Base-by-base conservation (phyloP, 2,113 vertebrate species). In the Tragulus kanchil region DNA sequence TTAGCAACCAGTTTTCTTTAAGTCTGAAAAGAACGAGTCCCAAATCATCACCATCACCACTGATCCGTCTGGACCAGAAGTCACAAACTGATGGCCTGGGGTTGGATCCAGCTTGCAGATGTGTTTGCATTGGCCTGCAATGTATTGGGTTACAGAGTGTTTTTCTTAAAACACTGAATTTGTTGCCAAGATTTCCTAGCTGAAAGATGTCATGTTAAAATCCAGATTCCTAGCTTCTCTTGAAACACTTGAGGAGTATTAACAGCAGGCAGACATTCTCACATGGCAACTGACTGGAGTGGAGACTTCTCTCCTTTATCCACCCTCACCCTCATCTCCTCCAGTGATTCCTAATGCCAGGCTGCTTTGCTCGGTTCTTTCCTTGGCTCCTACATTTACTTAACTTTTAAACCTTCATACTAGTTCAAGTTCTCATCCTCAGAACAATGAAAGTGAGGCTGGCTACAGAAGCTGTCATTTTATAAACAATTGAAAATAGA, bases 171-270 rank as follows among this genome's bases (percentile, higher is more conserved):
- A 42, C 56, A 62, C 13, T 65, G 13, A 90, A 6, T 75, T 64
- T n/a, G 50, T 61, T 85, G 61, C 65, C 75, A 54, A n/a, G 16
- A 73, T 58, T 75, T 84, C 28, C 77, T 91, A 75, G 16, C n/a
- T 91, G 62, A 83, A 78, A 54, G 31, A 75, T 26, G 31, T 42
- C 77, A 85, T 86, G 56, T 7, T 67, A 81, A 83, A 96, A 84
- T 79, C 58, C 58, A 89, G 84, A 95, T 62, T 56, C 81, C 71
- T n/a, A 85, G 26, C 36, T 91, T 81, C 69, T 31, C 48, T 83
- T 93, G 25, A 93, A 83, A 92, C 48, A 42, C 9, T 88, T 59
- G n/a, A 64, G n/a, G 54, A 96, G 31, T 62, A 15, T 56, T 71
- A 48, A 62, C 9, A 48, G 21, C 5, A 42, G 23, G 45, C 45